A percentile compares a stretch with the other conserved stretches of the same genome.
These are phyloP conservation scores for Orgyia antiqua DNA, from an alignment of 2,888 invertebrate species.

Conservation along the genomic window DNA sequence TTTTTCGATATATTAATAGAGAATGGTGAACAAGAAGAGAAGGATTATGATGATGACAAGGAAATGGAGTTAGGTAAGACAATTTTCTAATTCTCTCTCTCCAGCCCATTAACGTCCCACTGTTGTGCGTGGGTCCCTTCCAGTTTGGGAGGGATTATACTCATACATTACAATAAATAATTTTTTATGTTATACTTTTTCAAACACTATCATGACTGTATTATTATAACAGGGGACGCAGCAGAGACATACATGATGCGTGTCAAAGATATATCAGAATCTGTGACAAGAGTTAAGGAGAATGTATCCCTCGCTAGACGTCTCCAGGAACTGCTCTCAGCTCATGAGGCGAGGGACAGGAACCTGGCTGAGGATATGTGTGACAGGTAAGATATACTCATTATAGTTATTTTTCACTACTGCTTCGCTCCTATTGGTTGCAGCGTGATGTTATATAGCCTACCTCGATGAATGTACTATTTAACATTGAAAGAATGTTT, in stretches of 20 bases:
- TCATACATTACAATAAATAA: no score
- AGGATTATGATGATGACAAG: constrained; percentile 69
- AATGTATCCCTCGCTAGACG: constrained; percentile 80
- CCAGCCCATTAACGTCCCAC: no score
- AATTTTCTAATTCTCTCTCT: no score
- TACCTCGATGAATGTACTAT: no score
- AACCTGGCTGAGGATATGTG: constrained; percentile 89
- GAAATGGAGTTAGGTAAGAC: constrained; percentile 69
- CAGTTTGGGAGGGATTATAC: no score
- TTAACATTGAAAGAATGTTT: no score
- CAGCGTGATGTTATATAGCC: no score
- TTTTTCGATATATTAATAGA: constrained; percentile 88
- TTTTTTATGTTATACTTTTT: no score
- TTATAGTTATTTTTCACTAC: no score
- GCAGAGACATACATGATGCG: constrained; percentile 59
- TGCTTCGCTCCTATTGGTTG: no score
- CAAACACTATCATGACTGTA: no score
- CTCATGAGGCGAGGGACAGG: constrained; percentile 87
- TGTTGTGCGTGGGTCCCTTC: no score
- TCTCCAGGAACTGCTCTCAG: constrained; percentile 80
- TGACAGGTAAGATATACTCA: constrained; percentile 28
- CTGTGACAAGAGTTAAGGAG: constrained; percentile 80
- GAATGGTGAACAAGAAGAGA: constrained; percentile 71
- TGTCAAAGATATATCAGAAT: constrained; percentile 81
- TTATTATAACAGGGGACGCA: constrained; percentile 45